Conservation (phyloP, 2,113 vertebrate species). For the Cinclus mexicanus region DNA sequence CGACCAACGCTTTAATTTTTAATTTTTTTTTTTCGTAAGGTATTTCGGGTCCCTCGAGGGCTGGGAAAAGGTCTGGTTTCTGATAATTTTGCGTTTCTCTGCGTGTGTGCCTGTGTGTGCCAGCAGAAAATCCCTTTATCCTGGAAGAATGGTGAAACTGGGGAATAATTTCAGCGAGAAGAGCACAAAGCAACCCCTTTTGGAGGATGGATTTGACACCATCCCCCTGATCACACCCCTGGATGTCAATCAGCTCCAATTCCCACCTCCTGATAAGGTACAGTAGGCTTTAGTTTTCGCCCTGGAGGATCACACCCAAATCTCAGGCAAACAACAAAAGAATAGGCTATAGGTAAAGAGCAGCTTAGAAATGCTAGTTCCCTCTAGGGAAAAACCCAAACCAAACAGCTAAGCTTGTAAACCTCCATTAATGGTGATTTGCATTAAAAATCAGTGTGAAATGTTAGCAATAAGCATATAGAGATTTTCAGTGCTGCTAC, state of each 20-base stretch:
- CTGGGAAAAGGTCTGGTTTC: background rate
- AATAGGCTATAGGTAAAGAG: background rate
- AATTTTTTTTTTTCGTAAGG: background rate
- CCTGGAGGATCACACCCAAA: constrained; percentile 53
- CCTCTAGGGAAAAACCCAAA: background rate
- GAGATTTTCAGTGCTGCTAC: background rate
- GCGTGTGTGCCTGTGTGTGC: background rate
- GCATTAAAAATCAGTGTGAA: background rate
- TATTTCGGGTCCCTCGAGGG: background rate
- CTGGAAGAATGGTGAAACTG: constrained; percentile 89
- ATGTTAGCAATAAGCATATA: background rate
- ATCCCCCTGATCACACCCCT: constrained; percentile 94
- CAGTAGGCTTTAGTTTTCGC: constrained; percentile 43
- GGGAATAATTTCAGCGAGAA: constrained; percentile 94
- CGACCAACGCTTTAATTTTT: too few relatives aligned
- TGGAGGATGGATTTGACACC: constrained; percentile 94
- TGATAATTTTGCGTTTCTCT: background rate
- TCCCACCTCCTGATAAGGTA: constrained; percentile 93
- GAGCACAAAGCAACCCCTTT: constrained; percentile 81
- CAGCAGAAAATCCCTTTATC: constrained; percentile 20
- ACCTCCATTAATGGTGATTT: background rate
- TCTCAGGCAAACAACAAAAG: constrained; percentile 66
- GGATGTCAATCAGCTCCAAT: constrained; percentile 94
- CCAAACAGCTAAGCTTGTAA: background rate
- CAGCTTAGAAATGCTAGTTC: background rate